Evolutionary conservation across 2,888 invertebrate species (phyloP).

Genomic region (Dendrolimus houi): DNA sequence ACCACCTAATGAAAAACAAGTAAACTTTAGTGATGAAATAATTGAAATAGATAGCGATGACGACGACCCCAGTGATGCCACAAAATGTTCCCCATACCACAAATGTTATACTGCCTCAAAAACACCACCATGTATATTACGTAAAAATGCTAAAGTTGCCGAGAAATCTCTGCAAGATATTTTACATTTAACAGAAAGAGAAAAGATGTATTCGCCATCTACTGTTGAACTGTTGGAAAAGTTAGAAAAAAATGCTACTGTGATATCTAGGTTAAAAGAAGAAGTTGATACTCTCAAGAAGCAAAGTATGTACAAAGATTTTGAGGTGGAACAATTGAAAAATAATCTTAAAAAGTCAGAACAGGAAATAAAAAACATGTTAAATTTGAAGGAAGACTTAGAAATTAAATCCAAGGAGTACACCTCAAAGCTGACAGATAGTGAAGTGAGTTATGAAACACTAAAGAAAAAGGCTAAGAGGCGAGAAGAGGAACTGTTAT

Average conservation of each 20-base stretch:
- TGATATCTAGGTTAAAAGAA: slow-evolving; percentile 42
- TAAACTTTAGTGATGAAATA: slow-evolving; percentile 37
- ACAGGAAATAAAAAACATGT: slow-evolving; percentile 26
- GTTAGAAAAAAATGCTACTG: slow-evolving; percentile 42
- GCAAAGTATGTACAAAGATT: slow-evolving; percentile 38
- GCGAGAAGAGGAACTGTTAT: slow-evolving; percentile 73
- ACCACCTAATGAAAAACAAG: slow-evolving; percentile 28
- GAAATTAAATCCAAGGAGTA: slow-evolving; percentile 37
- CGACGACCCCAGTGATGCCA: slow-evolving; percentile 15
- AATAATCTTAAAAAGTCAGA: slow-evolving; percentile 32
- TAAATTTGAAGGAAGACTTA: slow-evolving; percentile 32
- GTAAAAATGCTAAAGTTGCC: slow-evolving; percentile 60
- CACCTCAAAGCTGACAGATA: slow-evolving; percentile 51
- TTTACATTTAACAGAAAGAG: slow-evolving; percentile 75
- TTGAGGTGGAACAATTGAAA: slow-evolving; percentile 37
- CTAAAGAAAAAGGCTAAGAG: slow-evolving; percentile 64
- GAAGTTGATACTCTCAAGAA: slow-evolving; percentile 32
- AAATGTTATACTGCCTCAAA: slow-evolving; percentile 49
- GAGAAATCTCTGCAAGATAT: slow-evolving; percentile 72
- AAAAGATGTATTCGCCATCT: slow-evolving; percentile 67
- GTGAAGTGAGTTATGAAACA: slow-evolving; percentile 71
- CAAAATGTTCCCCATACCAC: slow-evolving; percentile 58
- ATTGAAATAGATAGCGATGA: slow-evolving; percentile 60
- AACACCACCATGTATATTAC: slow-evolving; percentile 63
- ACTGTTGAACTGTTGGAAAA: slow-evolving; percentile 64